Base-by-base conservation (phyloP, 2,888 invertebrate genomes). In the Ligdia adustata region DNA sequence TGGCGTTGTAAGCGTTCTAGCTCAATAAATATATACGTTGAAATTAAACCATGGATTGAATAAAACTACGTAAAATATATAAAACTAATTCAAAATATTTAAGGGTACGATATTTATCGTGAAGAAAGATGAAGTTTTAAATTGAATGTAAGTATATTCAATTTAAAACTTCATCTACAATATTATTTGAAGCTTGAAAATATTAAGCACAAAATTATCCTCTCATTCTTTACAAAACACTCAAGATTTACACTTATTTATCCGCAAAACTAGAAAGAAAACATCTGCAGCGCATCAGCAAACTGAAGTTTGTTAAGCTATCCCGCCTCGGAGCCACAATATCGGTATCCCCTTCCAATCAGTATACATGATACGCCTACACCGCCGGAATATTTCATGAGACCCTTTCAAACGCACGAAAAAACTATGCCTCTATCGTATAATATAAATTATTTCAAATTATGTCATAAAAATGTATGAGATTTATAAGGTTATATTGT, bases 401-500 rank as follows among this genome's bases (percentile, higher is more conserved):
- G 49, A 31, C 7, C 43, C 35, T 20, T 28, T 34, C 11, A 43
- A 31, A 48, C 34, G 29, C 51, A 40, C 44, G 52, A 56, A 56
- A 55, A 57, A 52, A 52, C 58, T 60, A 67, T 57, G 66, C 41
- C 33, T 42, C 40, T 13, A 39, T 43, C 40, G 14, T 33, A 20
- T 42, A 43, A 48, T 45, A 50, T 37, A 53, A 72, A 75, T 72
- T 72, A 74, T 74, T 75, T 71, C 70, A 71, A 79, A 80, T 75
- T 66, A 66, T 66, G 68, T 71, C 63, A 80, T 81, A 78, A 80
- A 81, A 81, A 81, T 80, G 78, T 80, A 81, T 80, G 80, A 81
- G 79, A 78, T 79, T 79, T 79, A 71, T 68, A 64, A 62, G 60
- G 57, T 65, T 75, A n/a, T n/a, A 77, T 80, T 79, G 77, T 78